phyloP scores from a whole-genome alignment of 2,888 invertebrate genomes.

The Tetheella fluctuosa region DNA sequence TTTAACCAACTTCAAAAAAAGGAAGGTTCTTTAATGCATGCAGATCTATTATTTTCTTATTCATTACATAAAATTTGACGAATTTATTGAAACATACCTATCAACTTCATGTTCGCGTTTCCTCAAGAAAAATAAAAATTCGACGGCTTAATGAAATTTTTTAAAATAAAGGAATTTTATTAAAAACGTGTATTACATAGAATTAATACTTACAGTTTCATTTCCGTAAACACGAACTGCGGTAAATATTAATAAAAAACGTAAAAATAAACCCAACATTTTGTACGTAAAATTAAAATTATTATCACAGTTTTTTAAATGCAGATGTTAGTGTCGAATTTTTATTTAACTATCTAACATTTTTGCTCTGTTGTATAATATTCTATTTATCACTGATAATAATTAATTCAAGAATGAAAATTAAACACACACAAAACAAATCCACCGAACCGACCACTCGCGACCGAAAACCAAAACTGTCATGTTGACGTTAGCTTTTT shows the following conservation, averaged over 20 bases:
- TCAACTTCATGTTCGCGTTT: background rate
- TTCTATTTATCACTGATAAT: constrained; percentile 13
- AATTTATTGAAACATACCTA: too few species aligned
- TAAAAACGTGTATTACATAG: too few species aligned
- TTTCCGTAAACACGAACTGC: constrained; percentile 38
- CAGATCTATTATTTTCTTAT: too few species aligned
- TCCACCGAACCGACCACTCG: constrained; percentile 12
- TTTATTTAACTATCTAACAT: constrained; percentile 22
- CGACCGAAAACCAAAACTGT: background rate
- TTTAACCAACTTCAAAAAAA: too few species aligned
- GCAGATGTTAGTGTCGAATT: constrained; percentile 21
- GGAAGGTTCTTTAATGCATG: too few species aligned
- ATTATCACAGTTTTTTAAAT: constrained; percentile 54
- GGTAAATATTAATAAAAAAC: constrained; percentile 41
- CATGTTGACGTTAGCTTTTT: constrained; percentile 2
- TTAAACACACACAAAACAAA: constrained; percentile 1
- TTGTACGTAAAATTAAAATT: constrained; percentile 31
- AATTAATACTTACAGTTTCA: constrained; percentile 53
- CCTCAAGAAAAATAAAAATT: too few species aligned
- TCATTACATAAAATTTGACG: too few species aligned
- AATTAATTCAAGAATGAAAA: background rate
- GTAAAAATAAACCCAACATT: constrained; percentile 52
- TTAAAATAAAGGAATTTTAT: too few species aligned
- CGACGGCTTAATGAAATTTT: too few species aligned
- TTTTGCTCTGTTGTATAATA: constrained; percentile 22